Evolutionary conservation across 2,113 vertebrate species (phyloP).

Genomic region (Aramus guarauna): DNA sequence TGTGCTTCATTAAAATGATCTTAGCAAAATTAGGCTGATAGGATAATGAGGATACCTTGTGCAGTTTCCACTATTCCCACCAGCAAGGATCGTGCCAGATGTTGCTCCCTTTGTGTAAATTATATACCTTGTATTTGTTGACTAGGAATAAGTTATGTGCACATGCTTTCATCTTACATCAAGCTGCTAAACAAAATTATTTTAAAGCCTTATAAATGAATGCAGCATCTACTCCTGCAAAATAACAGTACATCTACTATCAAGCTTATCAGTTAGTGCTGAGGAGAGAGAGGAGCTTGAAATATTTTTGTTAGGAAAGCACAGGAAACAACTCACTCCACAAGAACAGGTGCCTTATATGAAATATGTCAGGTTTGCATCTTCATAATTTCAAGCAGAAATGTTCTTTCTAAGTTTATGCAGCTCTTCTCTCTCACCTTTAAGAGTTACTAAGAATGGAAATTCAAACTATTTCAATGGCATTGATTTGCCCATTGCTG

Average conservation of each 20-base stretch:
- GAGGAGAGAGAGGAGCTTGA: neutral
- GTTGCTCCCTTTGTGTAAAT: neutral
- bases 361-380: neutral
- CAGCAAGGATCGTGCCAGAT: neutral
- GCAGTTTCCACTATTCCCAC: neutral
- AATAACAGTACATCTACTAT: neutral
- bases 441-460: neutral
- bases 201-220: neutral
- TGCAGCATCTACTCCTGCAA: neutral
- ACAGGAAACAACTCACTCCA: neutral
- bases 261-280: neutral
- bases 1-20: conserved; percentile 31
- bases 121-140: neutral
- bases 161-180: neutral
- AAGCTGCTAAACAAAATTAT: neutral
- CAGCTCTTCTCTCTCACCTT: neutral
- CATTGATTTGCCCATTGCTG: neutral
- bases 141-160: neutral
- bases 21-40: conserved; percentile 33
- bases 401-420: neutral
- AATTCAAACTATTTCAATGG: neutral
- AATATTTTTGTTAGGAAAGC: neutral
- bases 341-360: neutral
- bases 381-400: neutral
- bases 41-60: neutral